Conservation (phyloP, 2,888 invertebrate genomes). For the Melipona beecheii region DNA sequence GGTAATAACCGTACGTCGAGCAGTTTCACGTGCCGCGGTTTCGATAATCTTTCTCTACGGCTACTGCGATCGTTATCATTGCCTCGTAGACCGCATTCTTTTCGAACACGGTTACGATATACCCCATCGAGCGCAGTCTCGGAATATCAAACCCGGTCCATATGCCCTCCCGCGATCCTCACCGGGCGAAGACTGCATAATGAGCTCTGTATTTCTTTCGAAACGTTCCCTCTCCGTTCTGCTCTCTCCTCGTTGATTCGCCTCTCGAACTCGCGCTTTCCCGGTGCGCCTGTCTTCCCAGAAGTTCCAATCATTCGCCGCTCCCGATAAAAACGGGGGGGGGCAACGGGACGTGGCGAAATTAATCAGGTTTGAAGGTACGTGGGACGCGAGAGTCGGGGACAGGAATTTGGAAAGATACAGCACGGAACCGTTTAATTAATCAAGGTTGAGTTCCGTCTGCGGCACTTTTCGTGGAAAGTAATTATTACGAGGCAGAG, state of each 20-base stretch:
- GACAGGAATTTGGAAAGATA: background rate
- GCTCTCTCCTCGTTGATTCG: background rate
- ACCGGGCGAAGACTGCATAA: background rate
- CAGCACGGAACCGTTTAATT: background rate
- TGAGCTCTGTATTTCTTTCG: background rate
- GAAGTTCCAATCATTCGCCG: background rate
- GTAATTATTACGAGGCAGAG: background rate
- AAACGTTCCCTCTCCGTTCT: no score
- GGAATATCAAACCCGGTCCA: conserved; percentile 36
- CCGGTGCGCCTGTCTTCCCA: background rate
- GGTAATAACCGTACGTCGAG: conserved; percentile 53
- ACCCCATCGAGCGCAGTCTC: conserved; percentile 9
- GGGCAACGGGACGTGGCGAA: background rate
- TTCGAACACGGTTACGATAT: conserved; percentile 46
- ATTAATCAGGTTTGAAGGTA: background rate
- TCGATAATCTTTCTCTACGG: conserved; percentile 57
- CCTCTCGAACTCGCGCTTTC: background rate
- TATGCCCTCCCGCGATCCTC: background rate
- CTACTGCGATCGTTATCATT: conserved; percentile 57
- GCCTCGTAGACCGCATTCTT: conserved; percentile 48
- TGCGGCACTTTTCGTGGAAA: background rate
- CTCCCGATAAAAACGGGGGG: background rate
- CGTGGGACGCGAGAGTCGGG: background rate
- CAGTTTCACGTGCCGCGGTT: conserved; percentile 28
- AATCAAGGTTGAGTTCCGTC: background rate